Evolutionary conservation across 2,888 invertebrate genomes (phyloP).

Genomic region (Tetragonisca angustula): DNA sequence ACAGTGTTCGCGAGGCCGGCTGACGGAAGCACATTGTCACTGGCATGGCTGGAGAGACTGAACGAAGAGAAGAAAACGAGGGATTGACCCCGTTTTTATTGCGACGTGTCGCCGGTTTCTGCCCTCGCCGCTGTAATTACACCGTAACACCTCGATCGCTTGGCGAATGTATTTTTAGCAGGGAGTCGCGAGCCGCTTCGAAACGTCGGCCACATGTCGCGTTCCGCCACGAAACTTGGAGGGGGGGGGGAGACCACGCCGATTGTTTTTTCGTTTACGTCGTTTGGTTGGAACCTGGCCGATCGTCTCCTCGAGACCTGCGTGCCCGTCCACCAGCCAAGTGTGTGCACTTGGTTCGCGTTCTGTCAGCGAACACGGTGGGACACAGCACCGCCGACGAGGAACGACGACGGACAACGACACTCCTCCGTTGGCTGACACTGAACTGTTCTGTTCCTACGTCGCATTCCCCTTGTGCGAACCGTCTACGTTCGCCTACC

Average conservation of each 20-base stretch:
- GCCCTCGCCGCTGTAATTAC: not conserved
- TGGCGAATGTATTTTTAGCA: slow-evolving; percentile 50
- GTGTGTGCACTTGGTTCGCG: not conserved
- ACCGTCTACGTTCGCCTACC: slow-evolving; percentile 45
- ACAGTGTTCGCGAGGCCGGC: slow-evolving; percentile 13
- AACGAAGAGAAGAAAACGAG: not conserved
- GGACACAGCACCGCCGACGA: slow-evolving; percentile 8
- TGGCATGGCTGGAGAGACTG: slow-evolving; percentile 2
- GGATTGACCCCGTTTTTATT: not conserved
- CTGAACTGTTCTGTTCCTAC: slow-evolving; percentile 59
- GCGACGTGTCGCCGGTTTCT: slow-evolving; percentile 13
- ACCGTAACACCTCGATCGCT: slow-evolving; percentile 13
- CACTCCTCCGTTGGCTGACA: slow-evolving; percentile 40
- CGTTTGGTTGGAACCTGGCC: not conserved
- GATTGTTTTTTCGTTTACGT: not conserved
- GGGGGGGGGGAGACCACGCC: too few relatives aligned
- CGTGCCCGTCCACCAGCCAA: not conserved
- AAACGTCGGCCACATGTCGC: slow-evolving; percentile 28
- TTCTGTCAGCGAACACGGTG: slow-evolving; percentile 5
- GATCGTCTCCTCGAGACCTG: slow-evolving; percentile 1
- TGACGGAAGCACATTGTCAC: slow-evolving; percentile 14
- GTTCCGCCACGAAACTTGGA: not conserved
- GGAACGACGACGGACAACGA: not conserved
- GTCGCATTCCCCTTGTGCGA: slow-evolving; percentile 35
- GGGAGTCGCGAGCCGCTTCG: not conserved